A percentile compares a stretch with the other conserved stretches of the same genome.
Evolutionary conservation across 2,797 vertebrate genomes (phyloP).

Genomic region (Macropus fuliginosus): DNA sequence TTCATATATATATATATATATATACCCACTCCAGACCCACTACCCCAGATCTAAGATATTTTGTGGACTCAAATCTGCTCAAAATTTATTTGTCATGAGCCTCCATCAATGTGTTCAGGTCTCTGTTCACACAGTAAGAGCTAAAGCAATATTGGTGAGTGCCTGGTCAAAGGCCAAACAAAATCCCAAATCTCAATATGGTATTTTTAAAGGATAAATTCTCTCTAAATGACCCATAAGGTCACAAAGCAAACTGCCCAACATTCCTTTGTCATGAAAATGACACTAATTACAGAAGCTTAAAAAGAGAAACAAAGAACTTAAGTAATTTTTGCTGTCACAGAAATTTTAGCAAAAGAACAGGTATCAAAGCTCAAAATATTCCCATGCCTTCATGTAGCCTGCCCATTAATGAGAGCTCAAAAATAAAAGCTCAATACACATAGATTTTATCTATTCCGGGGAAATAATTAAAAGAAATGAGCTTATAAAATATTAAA

Average conservation of each 20-base stretch:
- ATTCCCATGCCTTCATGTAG: not conserved
- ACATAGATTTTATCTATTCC: not conserved
- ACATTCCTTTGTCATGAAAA: not conserved
- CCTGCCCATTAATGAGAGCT: not conserved
- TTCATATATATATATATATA: not conserved
- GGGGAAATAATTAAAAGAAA: not conserved
- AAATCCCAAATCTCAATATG: not conserved
- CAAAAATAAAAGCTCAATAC: not conserved
- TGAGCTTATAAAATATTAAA: not conserved
- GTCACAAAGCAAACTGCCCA: not conserved
- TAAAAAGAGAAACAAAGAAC: not conserved
- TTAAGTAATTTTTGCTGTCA: not conserved
- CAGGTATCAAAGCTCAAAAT: not conserved
- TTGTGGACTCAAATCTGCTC: not conserved
- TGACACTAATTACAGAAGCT: not conserved
- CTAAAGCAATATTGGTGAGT: not conserved
- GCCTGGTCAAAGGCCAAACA: not conserved
- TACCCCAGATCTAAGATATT: not conserved
- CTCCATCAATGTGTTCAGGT: not conserved
- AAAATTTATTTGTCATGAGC: not conserved
- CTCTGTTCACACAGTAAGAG: not conserved
- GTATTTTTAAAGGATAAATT: not conserved
- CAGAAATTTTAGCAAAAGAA: not conserved
- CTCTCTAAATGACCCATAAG: not conserved
- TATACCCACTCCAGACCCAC: not conserved